These are phyloP conservation scores for Paratrypauchen microcephalus DNA, from an alignment of 2,797 vertebrate genomes.

Conservation along the genomic window DNA sequence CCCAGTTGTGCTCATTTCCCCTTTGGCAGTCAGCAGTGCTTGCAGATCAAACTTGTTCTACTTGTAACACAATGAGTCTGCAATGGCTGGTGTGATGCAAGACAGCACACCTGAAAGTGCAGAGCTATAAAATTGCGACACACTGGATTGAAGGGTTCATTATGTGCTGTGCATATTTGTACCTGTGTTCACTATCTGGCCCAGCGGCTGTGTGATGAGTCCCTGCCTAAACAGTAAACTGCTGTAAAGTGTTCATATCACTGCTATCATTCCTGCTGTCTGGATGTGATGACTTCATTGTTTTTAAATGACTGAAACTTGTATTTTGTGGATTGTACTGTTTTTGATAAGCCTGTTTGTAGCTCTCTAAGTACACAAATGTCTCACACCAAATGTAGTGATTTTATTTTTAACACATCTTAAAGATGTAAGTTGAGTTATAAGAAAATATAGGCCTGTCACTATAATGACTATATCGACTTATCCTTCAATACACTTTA, in stretches of 20 bases:
- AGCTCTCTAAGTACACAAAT: background rate
- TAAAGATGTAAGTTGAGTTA: background rate
- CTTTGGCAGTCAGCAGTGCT: background rate
- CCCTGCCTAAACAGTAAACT: slow-evolving; percentile 33
- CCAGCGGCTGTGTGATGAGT: slow-evolving; percentile 5
- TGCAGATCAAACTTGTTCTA: slow-evolving; percentile 30
- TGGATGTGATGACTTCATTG: slow-evolving; percentile 21
- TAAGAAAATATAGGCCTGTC: background rate
- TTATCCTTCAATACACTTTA: too few species aligned
- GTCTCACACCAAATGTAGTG: background rate
- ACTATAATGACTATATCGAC: too few species aligned
- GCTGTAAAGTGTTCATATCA: slow-evolving; percentile 49
- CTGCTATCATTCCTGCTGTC: slow-evolving; percentile 15
- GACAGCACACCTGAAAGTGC: slow-evolving; percentile 38
- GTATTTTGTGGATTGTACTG: slow-evolving; percentile 1
- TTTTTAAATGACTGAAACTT: slow-evolving; percentile 22
- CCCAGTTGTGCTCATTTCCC: slow-evolving; percentile 5
- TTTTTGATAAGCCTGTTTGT: background rate
- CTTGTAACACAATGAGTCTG: slow-evolving; percentile 12
- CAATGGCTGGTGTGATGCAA: slow-evolving; percentile 29
- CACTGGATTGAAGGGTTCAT: slow-evolving; percentile 43
- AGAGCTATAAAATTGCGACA: slow-evolving; percentile 46
- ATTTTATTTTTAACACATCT: background rate
- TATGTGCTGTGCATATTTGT: slow-evolving; percentile 12
- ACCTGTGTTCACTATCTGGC: background rate